These are phyloP conservation scores for Tetragonula carbonaria DNA, from an alignment of 2,888 invertebrate genomes.

Conservation along the genomic window DNA sequence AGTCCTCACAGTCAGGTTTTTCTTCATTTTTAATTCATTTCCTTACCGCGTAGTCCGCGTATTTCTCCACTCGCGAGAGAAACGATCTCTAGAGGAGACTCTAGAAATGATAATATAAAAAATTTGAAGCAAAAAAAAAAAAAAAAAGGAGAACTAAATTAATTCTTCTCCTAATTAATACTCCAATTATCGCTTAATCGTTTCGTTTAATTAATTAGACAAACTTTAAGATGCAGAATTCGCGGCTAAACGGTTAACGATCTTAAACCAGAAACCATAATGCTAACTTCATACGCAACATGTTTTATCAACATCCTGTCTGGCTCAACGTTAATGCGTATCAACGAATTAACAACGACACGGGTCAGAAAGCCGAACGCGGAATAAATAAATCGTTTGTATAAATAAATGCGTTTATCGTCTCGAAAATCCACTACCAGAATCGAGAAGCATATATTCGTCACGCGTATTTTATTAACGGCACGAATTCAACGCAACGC, in stretches of 20 bases:
- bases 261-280: background rate
- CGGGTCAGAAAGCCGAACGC: background rate
- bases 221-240: background rate
- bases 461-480: constrained; percentile 10
- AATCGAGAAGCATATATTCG: too few relatives aligned
- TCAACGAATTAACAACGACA: background rate
- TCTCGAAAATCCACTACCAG: too few relatives aligned
- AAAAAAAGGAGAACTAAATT: too few relatives aligned
- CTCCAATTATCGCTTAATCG: too few relatives aligned
- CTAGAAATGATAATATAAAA: too few relatives aligned
- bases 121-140: too few relatives aligned
- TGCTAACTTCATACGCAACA: background rate
- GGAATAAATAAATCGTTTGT: background rate
- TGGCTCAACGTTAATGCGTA: background rate
- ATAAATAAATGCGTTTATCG: too few relatives aligned
- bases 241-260: background rate
- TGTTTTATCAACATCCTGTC: background rate
- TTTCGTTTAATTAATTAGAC: background rate
- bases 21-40: too few relatives aligned
- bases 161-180: too few relatives aligned
- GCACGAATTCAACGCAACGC: background rate
- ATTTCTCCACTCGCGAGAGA: too few relatives aligned
- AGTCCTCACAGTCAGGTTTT: background rate
- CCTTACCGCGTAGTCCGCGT: too few relatives aligned
- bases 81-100: too few relatives aligned